Evolutionary conservation across 2,113 vertebrate species (phyloP).

Genomic region (Pterocles gutturalis): DNA sequence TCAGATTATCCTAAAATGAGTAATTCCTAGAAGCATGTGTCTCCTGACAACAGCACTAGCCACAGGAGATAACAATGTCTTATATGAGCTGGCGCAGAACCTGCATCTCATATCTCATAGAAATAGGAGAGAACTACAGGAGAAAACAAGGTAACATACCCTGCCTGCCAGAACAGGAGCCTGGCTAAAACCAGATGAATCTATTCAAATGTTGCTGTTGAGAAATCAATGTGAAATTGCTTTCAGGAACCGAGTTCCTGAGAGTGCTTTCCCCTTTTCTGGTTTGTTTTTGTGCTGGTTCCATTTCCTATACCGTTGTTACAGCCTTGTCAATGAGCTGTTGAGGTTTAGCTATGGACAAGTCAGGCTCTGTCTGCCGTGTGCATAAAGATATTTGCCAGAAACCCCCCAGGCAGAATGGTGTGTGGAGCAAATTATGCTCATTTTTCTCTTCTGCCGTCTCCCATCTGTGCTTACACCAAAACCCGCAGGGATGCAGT

Average conservation of each 20-base stretch:
- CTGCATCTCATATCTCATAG: not conserved
- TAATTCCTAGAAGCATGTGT: not conserved
- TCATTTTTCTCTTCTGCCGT: not conserved
- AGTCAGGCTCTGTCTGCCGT: not conserved
- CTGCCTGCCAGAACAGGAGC: not conserved
- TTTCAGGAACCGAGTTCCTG: not conserved
- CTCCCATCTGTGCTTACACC: not conserved
- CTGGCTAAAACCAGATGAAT: not conserved
- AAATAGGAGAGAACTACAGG: not conserved
- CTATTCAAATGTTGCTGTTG: not conserved
- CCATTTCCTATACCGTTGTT: not conserved
- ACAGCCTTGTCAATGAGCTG: not conserved
- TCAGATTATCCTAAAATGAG: not conserved
- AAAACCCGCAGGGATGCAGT: not conserved
- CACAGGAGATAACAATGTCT: not conserved
- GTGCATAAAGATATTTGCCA: not conserved
- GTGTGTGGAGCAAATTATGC: not conserved
- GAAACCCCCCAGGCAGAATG: not conserved
- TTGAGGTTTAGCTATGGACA: not conserved
- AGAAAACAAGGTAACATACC: not conserved
- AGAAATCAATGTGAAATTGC: not conserved
- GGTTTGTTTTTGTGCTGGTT: not conserved
- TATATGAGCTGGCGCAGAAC: rapidly evolving
- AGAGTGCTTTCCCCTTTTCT: not conserved
- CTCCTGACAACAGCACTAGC: not conserved